Evolutionary conservation across 2,888 invertebrate species (phyloP).

Genomic region (Acrobeloides nanus): DNA sequence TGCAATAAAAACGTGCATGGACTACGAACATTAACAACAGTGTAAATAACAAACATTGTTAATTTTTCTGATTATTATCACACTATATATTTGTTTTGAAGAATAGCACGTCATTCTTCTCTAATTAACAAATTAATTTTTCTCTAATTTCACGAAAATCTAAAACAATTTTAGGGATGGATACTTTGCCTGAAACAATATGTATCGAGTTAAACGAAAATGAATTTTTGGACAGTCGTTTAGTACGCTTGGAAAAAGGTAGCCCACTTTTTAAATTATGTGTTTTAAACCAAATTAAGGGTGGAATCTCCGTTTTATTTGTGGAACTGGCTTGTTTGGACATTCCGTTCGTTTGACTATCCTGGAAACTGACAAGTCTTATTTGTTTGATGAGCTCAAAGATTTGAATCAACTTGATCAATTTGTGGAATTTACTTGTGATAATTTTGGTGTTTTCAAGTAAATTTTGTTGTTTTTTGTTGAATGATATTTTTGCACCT

Average conservation of each 20-base stretch:
- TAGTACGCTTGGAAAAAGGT: constrained; percentile 46
- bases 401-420: constrained; percentile 18
- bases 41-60: too few relatives aligned
- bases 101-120: too few relatives aligned
- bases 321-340: constrained; percentile 38
- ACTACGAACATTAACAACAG: too few relatives aligned
- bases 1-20: too few relatives aligned
- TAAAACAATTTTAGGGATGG: too few relatives aligned
- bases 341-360: constrained; percentile 26
- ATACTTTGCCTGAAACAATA: constrained; percentile 9
- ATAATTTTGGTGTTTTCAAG: constrained; percentile 23
- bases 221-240: constrained; percentile 36
- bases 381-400: constrained; percentile 17
- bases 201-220: constrained; percentile 41
- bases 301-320: constrained; percentile 41
- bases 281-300: constrained; percentile 25
- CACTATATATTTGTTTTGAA: too few relatives aligned
- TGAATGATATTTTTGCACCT: neutral
- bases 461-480: neutral
- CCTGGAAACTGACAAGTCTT: constrained; percentile 6
- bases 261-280: neutral
- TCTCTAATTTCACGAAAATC: too few relatives aligned
- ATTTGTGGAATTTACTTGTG: constrained; percentile 15
- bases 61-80: too few relatives aligned
- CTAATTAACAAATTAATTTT: too few relatives aligned